Percentiles rank a stretch among this genome's conserved stretches.
Evolutionary conservation across 92 coral and sea anemone species (phyloP).

Genomic region (Desmophyllum pertusum): DNA sequence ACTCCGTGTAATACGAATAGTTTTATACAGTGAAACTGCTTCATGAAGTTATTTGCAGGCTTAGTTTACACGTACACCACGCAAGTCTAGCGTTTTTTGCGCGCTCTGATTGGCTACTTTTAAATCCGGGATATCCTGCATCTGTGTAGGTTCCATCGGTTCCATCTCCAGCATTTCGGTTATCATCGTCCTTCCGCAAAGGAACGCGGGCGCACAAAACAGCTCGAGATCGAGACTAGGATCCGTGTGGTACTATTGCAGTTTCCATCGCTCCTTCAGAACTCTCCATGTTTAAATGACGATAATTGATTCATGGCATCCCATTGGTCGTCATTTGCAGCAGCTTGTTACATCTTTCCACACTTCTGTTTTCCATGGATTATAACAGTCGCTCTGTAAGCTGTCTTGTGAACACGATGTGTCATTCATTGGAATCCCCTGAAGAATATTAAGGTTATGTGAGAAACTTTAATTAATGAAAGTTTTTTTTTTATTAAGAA

Average conservation of each 20-base stretch:
- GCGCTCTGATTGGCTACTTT: too few species aligned
- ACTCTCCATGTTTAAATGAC: neutral
- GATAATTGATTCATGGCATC: neutral
- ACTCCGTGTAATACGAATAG: too few species aligned
- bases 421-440: slow-evolving; percentile 19
- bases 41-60: too few species aligned
- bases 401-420: neutral
- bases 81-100: too few species aligned
- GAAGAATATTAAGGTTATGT: neutral
- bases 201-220: neutral
- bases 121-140: too few species aligned
- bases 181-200: too few species aligned
- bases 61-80: too few species aligned
- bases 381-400: neutral
- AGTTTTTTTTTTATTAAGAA: neutral
- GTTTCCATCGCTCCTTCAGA: neutral
- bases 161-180: too few species aligned
- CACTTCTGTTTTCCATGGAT: neutral
- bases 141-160: too few species aligned
- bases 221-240: neutral
- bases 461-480: neutral
- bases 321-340: neutral
- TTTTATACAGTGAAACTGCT: too few species aligned
- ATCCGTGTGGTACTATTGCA: neutral
- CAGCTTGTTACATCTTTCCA: neutral